Percentiles rank a stretch among this genome's conserved stretches.
These are phyloP conservation scores for Amphipoea lucens DNA, from an alignment of 2,888 invertebrate species.

Conservation along the genomic window DNA sequence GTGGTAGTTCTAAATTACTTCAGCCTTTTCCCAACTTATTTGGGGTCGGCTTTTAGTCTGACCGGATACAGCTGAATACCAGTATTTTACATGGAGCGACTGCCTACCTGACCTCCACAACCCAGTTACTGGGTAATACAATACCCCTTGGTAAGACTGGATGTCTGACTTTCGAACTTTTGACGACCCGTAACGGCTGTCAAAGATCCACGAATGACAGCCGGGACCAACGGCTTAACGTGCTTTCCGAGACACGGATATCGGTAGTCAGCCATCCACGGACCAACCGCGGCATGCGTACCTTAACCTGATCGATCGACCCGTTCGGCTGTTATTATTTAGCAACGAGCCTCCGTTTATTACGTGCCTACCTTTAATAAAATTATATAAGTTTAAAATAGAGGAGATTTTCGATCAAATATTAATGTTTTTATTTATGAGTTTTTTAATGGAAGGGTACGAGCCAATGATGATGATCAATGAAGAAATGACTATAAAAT, in stretches of 20 bases:
- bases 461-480: not conserved
- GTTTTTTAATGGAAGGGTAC: not conserved
- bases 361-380: too few relatives aligned
- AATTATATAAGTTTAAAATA: not conserved
- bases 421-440: not conserved
- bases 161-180: not conserved
- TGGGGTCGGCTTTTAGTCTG: not conserved
- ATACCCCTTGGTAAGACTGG: too few relatives aligned
- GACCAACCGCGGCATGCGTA: not conserved
- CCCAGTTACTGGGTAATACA: too few relatives aligned
- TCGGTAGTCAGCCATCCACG: not conserved
- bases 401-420: not conserved
- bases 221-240: not conserved
- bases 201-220: too few relatives aligned
- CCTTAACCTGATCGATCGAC: not conserved
- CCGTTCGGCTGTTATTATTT: not conserved
- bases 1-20: not conserved
- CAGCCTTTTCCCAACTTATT: not conserved
- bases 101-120: not conserved
- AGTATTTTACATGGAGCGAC: not conserved
- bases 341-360: not conserved
- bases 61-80: not conserved
- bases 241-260: not conserved
- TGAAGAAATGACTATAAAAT: conserved; percentile 7
- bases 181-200: not conserved